These are phyloP conservation scores for Serilophus lunatus DNA, from an alignment of 2,113 vertebrate genomes.

Conservation along the genomic window DNA sequence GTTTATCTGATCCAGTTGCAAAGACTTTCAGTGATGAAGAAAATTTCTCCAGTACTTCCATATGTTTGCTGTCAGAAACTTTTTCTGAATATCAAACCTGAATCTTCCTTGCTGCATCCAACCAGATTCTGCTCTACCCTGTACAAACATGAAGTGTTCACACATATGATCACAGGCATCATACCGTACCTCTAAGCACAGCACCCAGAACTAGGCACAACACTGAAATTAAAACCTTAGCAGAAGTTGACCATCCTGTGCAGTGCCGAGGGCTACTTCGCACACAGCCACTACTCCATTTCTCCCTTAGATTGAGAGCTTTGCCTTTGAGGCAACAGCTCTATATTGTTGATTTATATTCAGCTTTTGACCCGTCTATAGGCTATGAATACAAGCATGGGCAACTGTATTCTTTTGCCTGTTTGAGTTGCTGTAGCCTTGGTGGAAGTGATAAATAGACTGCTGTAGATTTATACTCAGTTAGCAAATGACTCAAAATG, in stretches of 20 bases:
- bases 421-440: not conserved
- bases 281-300: fast-evolving
- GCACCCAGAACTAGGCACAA: not conserved
- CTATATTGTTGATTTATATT: not conserved
- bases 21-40: not conserved
- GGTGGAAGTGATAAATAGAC: not conserved
- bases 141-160: fast-evolving
- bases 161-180: not conserved
- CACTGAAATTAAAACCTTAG: not conserved
- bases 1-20: not conserved
- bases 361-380: not conserved
- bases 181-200: fast-evolving
- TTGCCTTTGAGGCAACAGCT: not conserved
- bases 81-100: not conserved
- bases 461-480: constrained; percentile 13
- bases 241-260: fast-evolving
- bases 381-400: not conserved
- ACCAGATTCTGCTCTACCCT: not conserved
- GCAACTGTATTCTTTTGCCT: not conserved
- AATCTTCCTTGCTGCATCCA: not conserved
- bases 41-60: not conserved
- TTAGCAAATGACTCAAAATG: constrained; percentile 36
- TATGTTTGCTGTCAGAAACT: not conserved
- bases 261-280: fast-evolving
- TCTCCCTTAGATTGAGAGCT: not conserved